These are phyloP conservation scores for Oplegnathus fasciatus DNA, from an alignment of 2,113 vertebrate genomes.

Conservation along the genomic window DNA sequence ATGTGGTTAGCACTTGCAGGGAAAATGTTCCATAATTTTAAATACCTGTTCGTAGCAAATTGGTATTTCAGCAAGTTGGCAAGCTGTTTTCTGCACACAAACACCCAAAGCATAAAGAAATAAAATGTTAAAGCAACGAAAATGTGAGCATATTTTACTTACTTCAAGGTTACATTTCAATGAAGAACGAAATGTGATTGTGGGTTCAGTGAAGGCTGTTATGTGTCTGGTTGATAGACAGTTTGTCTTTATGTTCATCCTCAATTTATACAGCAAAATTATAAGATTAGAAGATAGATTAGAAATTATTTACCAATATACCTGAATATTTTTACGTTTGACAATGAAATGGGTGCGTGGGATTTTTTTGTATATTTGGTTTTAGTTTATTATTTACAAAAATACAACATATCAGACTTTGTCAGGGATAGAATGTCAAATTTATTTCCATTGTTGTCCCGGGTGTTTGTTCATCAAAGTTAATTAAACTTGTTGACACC, in stretches of 20 bases:
- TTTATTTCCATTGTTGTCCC: not conserved
- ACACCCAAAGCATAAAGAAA: not conserved
- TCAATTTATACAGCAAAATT: not conserved
- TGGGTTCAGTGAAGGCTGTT: constrained; percentile 7
- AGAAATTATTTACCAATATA: not conserved
- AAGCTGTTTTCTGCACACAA: constrained; percentile 2
- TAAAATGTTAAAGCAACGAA: constrained; percentile 13
- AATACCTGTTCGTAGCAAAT: constrained; percentile 57
- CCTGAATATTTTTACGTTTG: not conserved
- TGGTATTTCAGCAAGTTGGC: constrained; percentile 25
- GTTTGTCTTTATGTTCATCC: constrained; percentile 4
- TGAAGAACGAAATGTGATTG: not conserved
- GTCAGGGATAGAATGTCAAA: not conserved
- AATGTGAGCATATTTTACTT: not conserved
- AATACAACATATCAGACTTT: not conserved
- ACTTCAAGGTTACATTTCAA: not conserved
- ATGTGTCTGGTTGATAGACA: not conserved
- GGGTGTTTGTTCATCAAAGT: not conserved
- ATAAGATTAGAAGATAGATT: not conserved
- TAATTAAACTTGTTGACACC: not conserved
- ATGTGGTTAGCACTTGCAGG: constrained; percentile 66
- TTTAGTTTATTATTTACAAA: not conserved
- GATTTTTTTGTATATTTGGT: not conserved
- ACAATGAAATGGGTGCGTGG: not conserved
- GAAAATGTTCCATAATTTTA: constrained; percentile 56